A percentile compares a stretch with the other conserved stretches of the same genome.
These are phyloP conservation scores for Anhinga anhinga DNA, from an alignment of 2,113 vertebrate genomes.

Conservation along the genomic window DNA sequence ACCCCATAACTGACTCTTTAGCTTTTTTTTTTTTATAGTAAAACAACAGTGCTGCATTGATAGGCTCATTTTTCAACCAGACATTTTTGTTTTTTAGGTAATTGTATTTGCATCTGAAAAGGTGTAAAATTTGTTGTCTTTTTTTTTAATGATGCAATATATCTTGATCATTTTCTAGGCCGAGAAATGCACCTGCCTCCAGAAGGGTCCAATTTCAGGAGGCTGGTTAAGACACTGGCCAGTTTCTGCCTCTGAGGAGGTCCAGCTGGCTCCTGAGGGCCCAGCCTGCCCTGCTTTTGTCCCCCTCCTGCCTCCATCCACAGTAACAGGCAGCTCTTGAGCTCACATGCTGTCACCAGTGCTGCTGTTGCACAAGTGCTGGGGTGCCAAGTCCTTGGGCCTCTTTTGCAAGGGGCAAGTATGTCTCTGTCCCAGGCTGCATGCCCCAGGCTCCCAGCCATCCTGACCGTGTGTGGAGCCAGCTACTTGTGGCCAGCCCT, in stretches of 20 bases:
- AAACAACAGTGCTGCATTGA: not conserved
- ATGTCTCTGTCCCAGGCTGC: not conserved
- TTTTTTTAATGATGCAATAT: not conserved
- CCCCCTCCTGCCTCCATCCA: not conserved
- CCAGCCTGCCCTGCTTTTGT: not conserved
- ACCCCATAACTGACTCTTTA: not conserved
- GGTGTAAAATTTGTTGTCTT: accelerated
- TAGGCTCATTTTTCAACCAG: not conserved
- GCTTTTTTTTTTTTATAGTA: not conserved
- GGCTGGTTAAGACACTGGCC: accelerated
- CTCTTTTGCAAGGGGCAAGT: not conserved
- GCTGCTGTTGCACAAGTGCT: not conserved
- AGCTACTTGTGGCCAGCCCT: not conserved
- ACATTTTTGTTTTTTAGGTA: not conserved
- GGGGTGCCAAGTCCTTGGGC: not conserved
- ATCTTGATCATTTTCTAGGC: not conserved
- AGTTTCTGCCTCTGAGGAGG: not conserved
- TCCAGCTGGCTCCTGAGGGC: not conserved
- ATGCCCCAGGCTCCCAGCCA: not conserved
- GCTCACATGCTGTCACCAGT: not conserved
- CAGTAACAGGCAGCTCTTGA: not conserved
- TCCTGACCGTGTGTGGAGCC: not conserved
- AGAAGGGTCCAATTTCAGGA: not conserved
- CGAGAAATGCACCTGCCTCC: not conserved
- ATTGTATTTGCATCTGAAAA: not conserved